Evolutionary conservation across 2,113 vertebrate species (phyloP).

Genomic region (Pristiophorus japonicus): DNA sequence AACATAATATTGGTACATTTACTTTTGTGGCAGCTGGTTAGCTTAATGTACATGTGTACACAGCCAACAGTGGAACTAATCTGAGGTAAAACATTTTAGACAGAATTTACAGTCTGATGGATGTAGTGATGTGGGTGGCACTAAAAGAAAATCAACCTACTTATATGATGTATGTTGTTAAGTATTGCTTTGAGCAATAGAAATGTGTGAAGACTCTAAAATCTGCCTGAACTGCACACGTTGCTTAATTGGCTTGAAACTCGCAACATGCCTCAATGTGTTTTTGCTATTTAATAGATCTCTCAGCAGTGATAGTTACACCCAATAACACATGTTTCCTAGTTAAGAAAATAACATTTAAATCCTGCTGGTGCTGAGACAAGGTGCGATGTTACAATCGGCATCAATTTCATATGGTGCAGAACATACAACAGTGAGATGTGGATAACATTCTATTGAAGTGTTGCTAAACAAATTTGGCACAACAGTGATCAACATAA

Average conservation of each 20-base stretch:
- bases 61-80: neutral
- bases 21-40: neutral
- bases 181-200: neutral
- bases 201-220: neutral
- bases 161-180: neutral
- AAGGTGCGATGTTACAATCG: neutral
- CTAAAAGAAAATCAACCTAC: neutral
- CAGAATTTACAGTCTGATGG: neutral
- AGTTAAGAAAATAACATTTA: neutral
- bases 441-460: neutral
- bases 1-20: neutral
- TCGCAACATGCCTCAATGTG: conserved; percentile 2
- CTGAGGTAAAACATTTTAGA: neutral
- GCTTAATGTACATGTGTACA: neutral
- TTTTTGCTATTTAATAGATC: neutral
- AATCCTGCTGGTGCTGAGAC: neutral
- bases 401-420: neutral
- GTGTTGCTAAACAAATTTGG: neutral
- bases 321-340: neutral
- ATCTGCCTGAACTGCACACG: neutral
- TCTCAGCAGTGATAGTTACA: conserved; percentile 11
- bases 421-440: neutral
- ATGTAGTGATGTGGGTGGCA: neutral
- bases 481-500: neutral
- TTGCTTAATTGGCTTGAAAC: conserved; percentile 18